Conservation (phyloP, 2,797 vertebrate species). For the Potorous gilbertii region DNA sequence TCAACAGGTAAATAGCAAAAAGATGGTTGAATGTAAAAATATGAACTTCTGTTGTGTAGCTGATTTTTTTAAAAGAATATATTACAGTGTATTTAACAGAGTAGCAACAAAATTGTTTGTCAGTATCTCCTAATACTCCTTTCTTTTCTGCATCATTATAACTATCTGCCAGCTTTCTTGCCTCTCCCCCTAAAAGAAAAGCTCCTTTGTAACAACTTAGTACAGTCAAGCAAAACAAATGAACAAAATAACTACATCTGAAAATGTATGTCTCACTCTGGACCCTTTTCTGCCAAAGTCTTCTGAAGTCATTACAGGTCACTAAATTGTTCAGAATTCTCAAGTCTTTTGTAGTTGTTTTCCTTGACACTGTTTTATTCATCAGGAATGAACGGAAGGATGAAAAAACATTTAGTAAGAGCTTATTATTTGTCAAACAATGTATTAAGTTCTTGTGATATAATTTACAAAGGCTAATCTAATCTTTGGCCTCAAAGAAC, state of each 20-base stretch:
- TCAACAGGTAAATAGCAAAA: not conserved
- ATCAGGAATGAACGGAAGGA: not conserved
- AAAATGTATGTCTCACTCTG: not conserved
- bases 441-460: not conserved
- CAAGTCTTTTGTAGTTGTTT: not conserved
- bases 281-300: not conserved
- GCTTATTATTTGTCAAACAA: not conserved
- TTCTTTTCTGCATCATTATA: not conserved
- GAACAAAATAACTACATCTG: not conserved
- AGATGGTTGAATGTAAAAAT: not conserved
- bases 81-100: not conserved
- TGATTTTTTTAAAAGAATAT: not conserved
- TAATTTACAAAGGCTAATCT: not conserved
- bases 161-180: not conserved
- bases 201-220: not conserved
- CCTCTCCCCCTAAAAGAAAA: not conserved
- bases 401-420: not conserved
- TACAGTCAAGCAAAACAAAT: not conserved
- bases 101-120: not conserved
- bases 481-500: not conserved
- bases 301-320: not conserved
- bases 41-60: not conserved
- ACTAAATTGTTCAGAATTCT: not conserved
- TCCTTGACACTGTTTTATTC: not conserved
- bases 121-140: not conserved